These are phyloP conservation scores for Peromyscus eremicus DNA, from an alignment of 2,797 vertebrate genomes.

Conservation along the genomic window DNA sequence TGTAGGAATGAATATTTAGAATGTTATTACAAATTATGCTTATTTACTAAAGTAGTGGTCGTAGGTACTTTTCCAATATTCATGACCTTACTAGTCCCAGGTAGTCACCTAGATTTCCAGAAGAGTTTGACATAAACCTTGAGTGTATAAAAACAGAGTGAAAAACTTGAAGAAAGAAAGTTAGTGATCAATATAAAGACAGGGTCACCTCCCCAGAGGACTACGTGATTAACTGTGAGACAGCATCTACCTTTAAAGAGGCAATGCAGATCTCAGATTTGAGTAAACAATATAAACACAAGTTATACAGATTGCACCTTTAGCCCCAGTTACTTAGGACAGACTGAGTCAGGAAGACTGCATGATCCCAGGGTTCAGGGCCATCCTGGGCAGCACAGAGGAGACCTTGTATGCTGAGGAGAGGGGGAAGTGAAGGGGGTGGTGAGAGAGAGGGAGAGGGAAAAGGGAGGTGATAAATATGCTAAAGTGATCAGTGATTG, in stretches of 20 bases:
- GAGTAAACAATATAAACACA: not conserved
- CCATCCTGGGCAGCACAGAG: not conserved
- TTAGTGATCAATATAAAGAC: not conserved
- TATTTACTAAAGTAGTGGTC: not conserved
- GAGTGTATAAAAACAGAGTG: not conserved
- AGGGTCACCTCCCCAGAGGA: not conserved
- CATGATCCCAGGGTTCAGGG: not conserved
- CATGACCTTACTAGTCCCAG: not conserved
- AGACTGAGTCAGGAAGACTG: not conserved
- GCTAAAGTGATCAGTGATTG: not conserved
- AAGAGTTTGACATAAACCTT: constrained; percentile 1
- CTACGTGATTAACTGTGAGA: not conserved
- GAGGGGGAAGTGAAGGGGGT: not conserved
- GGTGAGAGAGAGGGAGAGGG: not conserved
- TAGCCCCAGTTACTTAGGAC: not conserved
- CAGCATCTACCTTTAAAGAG: not conserved
- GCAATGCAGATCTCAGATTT: not conserved
- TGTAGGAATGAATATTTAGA: not conserved
- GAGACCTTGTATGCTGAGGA: not conserved
- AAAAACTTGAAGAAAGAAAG: not conserved
- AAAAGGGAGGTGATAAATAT: not conserved
- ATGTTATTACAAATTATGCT: not conserved
- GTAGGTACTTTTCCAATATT: not conserved
- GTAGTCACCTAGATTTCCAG: not conserved
- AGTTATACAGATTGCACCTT: not conserved